Evolutionary conservation across 2,113 vertebrate genomes (phyloP), one percentile per base, ranked within the genome.

Genomic region (Triplophysa dalaica): DNA sequence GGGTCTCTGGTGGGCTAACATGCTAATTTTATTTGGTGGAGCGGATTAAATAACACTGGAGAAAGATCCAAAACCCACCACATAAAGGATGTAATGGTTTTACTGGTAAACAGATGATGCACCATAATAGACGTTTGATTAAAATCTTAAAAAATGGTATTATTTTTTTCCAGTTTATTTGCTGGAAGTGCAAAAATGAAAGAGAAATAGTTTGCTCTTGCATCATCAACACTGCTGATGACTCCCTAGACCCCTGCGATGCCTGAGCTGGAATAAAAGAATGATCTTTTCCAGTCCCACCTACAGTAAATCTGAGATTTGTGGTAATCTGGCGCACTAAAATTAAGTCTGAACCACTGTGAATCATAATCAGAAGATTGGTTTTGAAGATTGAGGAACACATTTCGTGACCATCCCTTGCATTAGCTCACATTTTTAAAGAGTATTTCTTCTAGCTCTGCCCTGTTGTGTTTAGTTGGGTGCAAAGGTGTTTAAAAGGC

Each of bases 251-350:
- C 17, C 61, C 61, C 43, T 52, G 19, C 13, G 43, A 65, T 64
- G 43, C 61, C 74, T 64, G 60, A 50, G 9, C 43, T 33, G 19
- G 22, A 50, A 76, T 64, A 50, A 65, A 64, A 64, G 17, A 76
- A 14, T 52, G 41, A 76, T 76, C 41, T 21, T 64, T 65, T 77
- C 74, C 74, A 33, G 43, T 65, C 74, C 45, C 74, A 65, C 11
- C 26, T 50, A 64, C 61, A 76, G 22, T 76, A 65, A 64, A 65
- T 76, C 26, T 33, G 61, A 52, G 74, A 77, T 77, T 65, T 65
- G 26, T 6, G 0, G 43, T 77, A 77, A 77, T 77, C 74, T 77
- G 62, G 17, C 62, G 54, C 74, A 33, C 62, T 38, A 24, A 77
- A 24, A 65, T 77, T 77, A 77, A 65, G 62, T 45, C 24, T 45